Evolutionary conservation across 2,888 invertebrate species (phyloP), one percentile per base, ranked within the genome.

Genomic region (Thymelicus lineola): DNA sequence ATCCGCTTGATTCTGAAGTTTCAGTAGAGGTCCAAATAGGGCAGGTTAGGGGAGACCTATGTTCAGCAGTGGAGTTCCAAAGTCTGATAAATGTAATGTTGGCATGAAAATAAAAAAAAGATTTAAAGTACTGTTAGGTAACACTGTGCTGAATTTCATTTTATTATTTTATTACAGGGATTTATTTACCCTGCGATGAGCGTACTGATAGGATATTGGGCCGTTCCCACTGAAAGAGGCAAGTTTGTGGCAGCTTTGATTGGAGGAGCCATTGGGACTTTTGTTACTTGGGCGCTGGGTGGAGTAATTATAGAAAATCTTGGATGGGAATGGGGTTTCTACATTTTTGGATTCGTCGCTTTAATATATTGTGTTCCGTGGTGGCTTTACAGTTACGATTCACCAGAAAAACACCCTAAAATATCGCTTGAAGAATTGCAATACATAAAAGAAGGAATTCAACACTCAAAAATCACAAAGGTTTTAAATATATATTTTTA

Each of bases 201-300:
- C 74, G 87, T 89, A 45, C 76, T 95, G 64, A 94, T 95, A 28
- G 94, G 95, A 0, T 91, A 91, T 76, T 95, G 95, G 95, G 88
- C 95, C 0, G 95, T 95, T 0, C 95, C 95, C 0, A 85, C 90
- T 42, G 95, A 95, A 79, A 95, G 94, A 79, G 94, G 95, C 0
- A 94, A 95, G 77, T 95, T 95, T 77, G 84, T 95, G 5, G 94
- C 94, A 76, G 90, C 95, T 0, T 79, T 95, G 15, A 91, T 95
- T 84, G 95, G 95, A 1, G 95, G 95, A 5, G 94, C 95, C 0
- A 93, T 95, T 71, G 95, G 94, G 7, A 95, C 95, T 0, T 93
- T 95, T 9, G 78, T 95, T 0, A 94, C 95, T 0, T 95, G 95
- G 89, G 93, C 95, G 0, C 77, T 95, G 46, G 87, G 95, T 68